phyloP scores from a whole-genome alignment of 2,888 invertebrate species.

The Carterocephalus palaemon region DNA sequence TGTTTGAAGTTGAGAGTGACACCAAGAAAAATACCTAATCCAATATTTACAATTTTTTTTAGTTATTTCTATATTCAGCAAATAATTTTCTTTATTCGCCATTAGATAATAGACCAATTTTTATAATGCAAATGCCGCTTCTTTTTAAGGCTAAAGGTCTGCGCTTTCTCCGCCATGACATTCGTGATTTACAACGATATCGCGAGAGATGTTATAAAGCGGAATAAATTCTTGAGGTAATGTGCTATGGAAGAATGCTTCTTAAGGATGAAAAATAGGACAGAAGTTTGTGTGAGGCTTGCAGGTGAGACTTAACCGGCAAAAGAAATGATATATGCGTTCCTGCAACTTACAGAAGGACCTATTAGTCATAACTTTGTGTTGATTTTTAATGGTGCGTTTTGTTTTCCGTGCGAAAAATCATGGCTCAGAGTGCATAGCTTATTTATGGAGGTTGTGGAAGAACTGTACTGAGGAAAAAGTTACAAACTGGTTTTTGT shows the following conservation, averaged over 20 bases:
- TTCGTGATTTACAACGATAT: conserved; percentile 24
- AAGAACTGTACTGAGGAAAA: neutral
- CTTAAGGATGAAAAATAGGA: conserved; percentile 15
- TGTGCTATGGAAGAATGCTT: conserved; percentile 10
- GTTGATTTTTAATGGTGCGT: conserved; percentile 21
- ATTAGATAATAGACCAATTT: conserved; percentile 12
- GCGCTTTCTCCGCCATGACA: conserved; percentile 15
- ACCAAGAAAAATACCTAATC: too few relatives aligned
- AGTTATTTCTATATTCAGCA: too few relatives aligned
- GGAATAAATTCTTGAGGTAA: conserved; percentile 19
- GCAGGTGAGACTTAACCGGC: conserved; percentile 20
- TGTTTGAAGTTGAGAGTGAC: too few relatives aligned
- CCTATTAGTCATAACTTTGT: conserved; percentile 26
- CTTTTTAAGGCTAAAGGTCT: conserved; percentile 14
- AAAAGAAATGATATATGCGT: conserved; percentile 23
- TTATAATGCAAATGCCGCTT: conserved; percentile 16
- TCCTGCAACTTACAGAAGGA: conserved; percentile 21
- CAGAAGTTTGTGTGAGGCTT: conserved; percentile 8
- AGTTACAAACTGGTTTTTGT: too few relatives aligned
- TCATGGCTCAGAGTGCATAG: neutral
- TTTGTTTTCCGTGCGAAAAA: conserved; percentile 7
- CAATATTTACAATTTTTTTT: too few relatives aligned
- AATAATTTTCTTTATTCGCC: conserved; percentile 7
- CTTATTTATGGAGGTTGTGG: neutral
- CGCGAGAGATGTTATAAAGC: conserved; percentile 21